Conservation (phyloP, 2,113 vertebrate species). For the Phainopepla nitens region DNA sequence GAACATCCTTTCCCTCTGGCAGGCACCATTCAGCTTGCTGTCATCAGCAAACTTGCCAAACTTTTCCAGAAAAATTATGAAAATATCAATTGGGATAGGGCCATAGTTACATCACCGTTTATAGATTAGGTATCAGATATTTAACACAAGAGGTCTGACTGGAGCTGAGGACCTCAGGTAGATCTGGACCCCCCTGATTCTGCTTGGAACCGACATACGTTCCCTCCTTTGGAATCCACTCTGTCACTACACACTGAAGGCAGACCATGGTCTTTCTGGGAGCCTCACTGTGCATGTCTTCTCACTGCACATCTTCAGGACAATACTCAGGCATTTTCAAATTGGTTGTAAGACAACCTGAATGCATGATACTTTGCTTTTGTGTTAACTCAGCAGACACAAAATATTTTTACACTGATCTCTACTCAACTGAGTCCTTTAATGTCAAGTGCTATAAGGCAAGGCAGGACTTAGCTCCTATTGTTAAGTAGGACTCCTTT, state of each 20-base stretch:
- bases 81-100: background rate
- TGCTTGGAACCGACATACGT: background rate
- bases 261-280: fast-evolving
- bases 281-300: background rate
- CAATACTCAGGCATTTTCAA: background rate
- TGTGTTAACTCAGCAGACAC: background rate
- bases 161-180: background rate
- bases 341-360: background rate
- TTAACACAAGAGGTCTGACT: background rate
- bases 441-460: background rate
- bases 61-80: background rate
- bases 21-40: background rate
- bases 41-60: background rate
- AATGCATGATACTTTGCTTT: background rate
- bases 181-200: background rate
- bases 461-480: background rate
- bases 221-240: background rate
- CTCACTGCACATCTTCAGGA: background rate
- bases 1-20: background rate
- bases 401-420: background rate
- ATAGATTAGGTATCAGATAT: background rate
- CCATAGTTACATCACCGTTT: background rate
- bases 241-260: background rate
- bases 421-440: background rate
- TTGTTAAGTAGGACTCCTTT: background rate